Conservation (phyloP, 2,113 vertebrate species). For the Pelvicachromis taeniatus region DNA sequence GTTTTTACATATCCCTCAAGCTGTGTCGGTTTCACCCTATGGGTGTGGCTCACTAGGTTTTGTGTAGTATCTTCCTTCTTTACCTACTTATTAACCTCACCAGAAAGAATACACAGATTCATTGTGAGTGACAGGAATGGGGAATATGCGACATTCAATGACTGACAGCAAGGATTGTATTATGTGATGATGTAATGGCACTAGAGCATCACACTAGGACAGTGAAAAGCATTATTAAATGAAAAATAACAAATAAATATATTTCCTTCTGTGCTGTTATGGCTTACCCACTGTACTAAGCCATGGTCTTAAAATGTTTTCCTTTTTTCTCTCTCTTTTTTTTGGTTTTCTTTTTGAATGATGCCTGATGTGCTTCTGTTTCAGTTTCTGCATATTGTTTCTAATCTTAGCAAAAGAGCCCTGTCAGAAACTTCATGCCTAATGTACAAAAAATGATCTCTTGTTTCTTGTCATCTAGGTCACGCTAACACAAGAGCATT, state of each 20-base stretch:
- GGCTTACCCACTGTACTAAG: not conserved
- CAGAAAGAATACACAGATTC: not conserved
- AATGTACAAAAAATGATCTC: not conserved
- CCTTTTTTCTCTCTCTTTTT: not conserved
- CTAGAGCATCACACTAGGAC: not conserved
- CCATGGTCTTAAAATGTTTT: not conserved
- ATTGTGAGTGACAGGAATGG: not conserved
- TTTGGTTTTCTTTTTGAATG: not conserved
- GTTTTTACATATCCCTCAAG: not conserved
- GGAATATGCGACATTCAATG: not conserved
- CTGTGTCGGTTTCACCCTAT: not conserved
- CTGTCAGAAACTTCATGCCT: not conserved
- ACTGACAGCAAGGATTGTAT: not conserved
- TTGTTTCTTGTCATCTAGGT: conserved; percentile 66
- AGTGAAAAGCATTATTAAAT: not conserved
- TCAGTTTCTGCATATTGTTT: not conserved
- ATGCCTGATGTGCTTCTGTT: not conserved
- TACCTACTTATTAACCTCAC: not conserved
- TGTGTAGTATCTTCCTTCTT: not conserved
- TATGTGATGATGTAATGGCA: not conserved
- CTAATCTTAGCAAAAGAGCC: not conserved
- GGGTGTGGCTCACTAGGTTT: not conserved
- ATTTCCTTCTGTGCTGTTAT: not conserved
- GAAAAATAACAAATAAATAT: not conserved
- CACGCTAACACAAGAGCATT: conserved; percentile 89